Base-by-base conservation (phyloP, 2,888 invertebrate genomes). In the Tetanocera ferruginea region DNA sequence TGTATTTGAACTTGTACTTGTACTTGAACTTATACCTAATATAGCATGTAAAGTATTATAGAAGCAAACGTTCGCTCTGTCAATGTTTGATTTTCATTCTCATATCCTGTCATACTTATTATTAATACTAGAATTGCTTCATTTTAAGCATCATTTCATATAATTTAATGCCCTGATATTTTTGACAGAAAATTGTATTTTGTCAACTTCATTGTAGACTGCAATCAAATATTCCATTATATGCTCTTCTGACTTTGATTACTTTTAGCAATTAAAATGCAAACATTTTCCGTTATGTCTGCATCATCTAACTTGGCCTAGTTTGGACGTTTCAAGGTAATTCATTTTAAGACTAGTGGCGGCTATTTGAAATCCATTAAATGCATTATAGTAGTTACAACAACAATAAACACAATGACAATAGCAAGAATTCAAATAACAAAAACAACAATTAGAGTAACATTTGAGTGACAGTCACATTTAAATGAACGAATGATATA, bases 351-450 rank as follows among this genome's bases (percentile, higher is more conserved):
- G 43, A 43, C 43, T 43, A 43, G 43, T 43, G 43, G 11, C 43
- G 43, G 43, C 43, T 43, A 43, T 72, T 72, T 5, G 64, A 64
- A 73, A 64, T 62, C 74, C 74, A 74, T 74, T 64, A 64, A 64
- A 64, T 31, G 49, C 51, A 49, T 17, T 51, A 49, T 31, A 64
- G 64, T 31, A 64, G 64, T 64, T 51, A 31, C 28, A 8, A n/a
- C 17, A 17, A n/a, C 31, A 43, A 49, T 28, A 62, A 62, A 17
- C 52, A 67, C 37, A 37, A 57, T 28, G 17, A n/a, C 55, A 28
- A 67, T 31, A 60, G 11, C 37, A 4, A 57, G 34, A 72, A 60
- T 19, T 5, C 37, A 57, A 43, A 43, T 23, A 43, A 11, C 23
- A 37, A 43, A 17, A 9, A 9, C 67, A 28, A 70, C 55, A 70